Conservation (phyloP, 1,140 invertebrate species). For the Limonius californicus region DNA sequence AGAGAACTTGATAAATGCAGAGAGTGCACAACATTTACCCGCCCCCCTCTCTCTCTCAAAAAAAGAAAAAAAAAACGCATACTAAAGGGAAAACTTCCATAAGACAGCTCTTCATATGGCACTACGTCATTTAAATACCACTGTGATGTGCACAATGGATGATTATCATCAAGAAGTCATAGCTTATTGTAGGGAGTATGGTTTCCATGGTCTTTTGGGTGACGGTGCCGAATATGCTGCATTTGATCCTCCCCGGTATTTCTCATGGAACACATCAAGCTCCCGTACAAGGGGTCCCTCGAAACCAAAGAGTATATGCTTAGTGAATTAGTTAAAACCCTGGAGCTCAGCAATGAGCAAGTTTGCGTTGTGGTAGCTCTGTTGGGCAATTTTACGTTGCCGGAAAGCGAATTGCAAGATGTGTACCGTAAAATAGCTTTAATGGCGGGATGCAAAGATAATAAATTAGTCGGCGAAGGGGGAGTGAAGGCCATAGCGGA, state of each 20-base stretch:
- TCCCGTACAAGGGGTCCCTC: conserved; percentile 85
- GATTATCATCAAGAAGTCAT: conserved; percentile 90
- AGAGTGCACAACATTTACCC: too few species aligned
- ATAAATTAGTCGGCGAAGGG: conserved; percentile 33
- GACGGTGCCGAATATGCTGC: conserved; percentile 84
- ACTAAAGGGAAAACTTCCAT: too few species aligned
- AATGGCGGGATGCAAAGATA: conserved; percentile 46
- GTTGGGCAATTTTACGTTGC: conserved; percentile 79
- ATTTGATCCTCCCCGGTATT: conserved; percentile 86
- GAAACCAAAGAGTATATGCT: conserved; percentile 90
- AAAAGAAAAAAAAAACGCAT: too few species aligned
- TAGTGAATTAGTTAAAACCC: conserved; percentile 62
- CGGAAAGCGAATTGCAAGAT: conserved; percentile 65
- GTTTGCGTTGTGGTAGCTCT: conserved; percentile 81
- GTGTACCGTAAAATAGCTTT: conserved; percentile 57
- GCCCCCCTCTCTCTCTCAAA: too few species aligned
- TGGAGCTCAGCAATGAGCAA: conserved; percentile 75
- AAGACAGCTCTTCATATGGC: conserved; percentile 78
- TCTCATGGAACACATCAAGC: conserved; percentile 81
- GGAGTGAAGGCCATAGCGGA: conserved; percentile 65
- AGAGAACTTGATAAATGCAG: too few species aligned
- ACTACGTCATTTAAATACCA: conserved; percentile 75
- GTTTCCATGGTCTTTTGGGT: conserved; percentile 80
- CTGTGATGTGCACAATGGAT: conserved; percentile 73
- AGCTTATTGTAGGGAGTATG: conserved; percentile 79